Percentiles rank a stretch among this genome's conserved stretches.
These are phyloP conservation scores for Sarcophaga rosellei DNA, from an alignment of 2,888 invertebrate genomes.

Conservation along the genomic window DNA sequence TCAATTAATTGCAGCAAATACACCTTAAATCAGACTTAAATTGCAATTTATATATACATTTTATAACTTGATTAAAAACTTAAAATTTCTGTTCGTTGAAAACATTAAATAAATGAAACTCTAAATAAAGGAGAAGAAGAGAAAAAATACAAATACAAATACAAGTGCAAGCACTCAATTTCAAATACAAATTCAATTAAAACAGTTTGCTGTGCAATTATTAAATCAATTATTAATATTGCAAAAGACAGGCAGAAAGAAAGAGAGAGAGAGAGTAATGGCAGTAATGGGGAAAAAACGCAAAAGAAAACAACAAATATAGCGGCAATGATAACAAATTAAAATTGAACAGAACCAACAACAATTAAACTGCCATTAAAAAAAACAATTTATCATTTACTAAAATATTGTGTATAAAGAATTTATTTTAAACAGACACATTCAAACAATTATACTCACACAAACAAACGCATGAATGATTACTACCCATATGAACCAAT, in stretches of 20 bases:
- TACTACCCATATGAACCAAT: conserved; percentile 21
- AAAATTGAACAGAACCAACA: conserved; percentile 33
- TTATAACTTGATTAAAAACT: too few species aligned
- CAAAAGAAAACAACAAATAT: not conserved
- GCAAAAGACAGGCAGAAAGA: too few species aligned
- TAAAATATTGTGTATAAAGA: conserved; percentile 55
- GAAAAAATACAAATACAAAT: not conserved
- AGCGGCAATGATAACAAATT: conserved; percentile 4
- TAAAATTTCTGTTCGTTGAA: too few species aligned
- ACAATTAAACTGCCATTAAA: conserved; percentile 59
- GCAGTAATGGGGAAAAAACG: not conserved
- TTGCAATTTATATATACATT: too few species aligned
- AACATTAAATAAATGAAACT: too few species aligned
- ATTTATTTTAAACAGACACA: conserved; percentile 29
- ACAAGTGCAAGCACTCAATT: not conserved
- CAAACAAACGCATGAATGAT: not conserved
- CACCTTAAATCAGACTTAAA: too few species aligned
- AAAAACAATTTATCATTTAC: conserved; percentile 58
- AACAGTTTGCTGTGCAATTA: conserved; percentile 47
- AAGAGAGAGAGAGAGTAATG: not conserved
- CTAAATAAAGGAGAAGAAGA: too few species aligned
- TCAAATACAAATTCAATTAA: conserved; percentile 41
- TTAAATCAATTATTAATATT: conserved; percentile 48
- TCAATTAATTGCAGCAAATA: too few species aligned
- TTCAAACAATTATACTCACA: not conserved